Conservation (phyloP, 2,888 invertebrate genomes). For the Polydrusus tereticollis region DNA sequence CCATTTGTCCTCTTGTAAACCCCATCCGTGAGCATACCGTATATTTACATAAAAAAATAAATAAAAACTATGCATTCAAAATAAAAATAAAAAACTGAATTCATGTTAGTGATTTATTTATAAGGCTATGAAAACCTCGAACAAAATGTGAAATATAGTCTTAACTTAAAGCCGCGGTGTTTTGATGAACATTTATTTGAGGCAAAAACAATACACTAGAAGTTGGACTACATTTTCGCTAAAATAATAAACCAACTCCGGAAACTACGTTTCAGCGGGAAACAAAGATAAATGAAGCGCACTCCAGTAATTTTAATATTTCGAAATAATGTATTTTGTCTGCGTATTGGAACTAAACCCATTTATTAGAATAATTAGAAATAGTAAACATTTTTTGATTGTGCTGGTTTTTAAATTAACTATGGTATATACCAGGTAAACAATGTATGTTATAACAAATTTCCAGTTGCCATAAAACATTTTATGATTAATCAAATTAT, state of each 20-base stretch:
- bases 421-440: too few relatives aligned
- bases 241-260: conserved; percentile 16
- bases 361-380: not conserved
- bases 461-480: too few relatives aligned
- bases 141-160: not conserved
- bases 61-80: too few relatives aligned
- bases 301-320: conserved; percentile 31
- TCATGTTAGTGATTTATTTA: too few relatives aligned
- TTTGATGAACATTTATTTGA: conserved; percentile 8
- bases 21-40: too few relatives aligned
- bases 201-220: conserved; percentile 10
- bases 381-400: not conserved
- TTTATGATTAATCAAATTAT: too few relatives aligned
- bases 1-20: too few relatives aligned
- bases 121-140: not conserved
- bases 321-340: conserved; percentile 11
- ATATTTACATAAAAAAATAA: too few relatives aligned
- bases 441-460: too few relatives aligned
- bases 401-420: not conserved
- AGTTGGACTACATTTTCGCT: conserved; percentile 14
- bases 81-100: too few relatives aligned
- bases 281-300: conserved; percentile 30
- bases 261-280: conserved; percentile 16
- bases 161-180: not conserved
- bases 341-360: not conserved